These are phyloP conservation scores for Sternotherus odoratus DNA, from an alignment of 2,797 vertebrate species.

Conservation along the genomic window DNA sequence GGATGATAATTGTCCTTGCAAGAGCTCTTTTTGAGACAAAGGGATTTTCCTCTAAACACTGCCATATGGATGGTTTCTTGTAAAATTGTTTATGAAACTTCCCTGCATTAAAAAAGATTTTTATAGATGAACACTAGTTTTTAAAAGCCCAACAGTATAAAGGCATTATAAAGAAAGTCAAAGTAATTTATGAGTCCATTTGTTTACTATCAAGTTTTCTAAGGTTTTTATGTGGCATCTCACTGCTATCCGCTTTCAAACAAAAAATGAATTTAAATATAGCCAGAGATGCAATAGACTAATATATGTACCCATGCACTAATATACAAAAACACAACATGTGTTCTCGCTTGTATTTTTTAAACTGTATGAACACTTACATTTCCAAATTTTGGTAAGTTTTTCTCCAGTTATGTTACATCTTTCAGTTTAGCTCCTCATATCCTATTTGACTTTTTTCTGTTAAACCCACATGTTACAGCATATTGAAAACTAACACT, in stretches of 20 bases:
- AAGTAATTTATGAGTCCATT: not conserved
- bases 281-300: not conserved
- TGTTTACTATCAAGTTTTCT: not conserved
- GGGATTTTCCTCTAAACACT: not conserved
- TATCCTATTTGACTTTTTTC: not conserved
- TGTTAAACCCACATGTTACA: slow-evolving; percentile 16
- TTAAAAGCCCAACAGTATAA: accelerated
- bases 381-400: not conserved
- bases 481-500: slow-evolving; percentile 41
- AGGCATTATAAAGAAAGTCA: not conserved
- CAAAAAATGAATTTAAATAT: not conserved
- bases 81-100: not conserved
- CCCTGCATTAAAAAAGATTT: not conserved
- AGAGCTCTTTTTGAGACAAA: not conserved
- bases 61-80: not conserved
- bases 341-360: not conserved
- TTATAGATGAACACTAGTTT: accelerated
- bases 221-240: not conserved
- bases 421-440: slow-evolving; percentile 27
- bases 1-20: not conserved
- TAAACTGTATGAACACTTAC: not conserved
- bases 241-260: not conserved
- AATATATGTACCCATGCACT: not conserved
- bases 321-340: not conserved
- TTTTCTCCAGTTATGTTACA: not conserved